Evolutionary conservation across 2,888 invertebrate genomes (phyloP).

Genomic region (Pyralis farinalis): DNA sequence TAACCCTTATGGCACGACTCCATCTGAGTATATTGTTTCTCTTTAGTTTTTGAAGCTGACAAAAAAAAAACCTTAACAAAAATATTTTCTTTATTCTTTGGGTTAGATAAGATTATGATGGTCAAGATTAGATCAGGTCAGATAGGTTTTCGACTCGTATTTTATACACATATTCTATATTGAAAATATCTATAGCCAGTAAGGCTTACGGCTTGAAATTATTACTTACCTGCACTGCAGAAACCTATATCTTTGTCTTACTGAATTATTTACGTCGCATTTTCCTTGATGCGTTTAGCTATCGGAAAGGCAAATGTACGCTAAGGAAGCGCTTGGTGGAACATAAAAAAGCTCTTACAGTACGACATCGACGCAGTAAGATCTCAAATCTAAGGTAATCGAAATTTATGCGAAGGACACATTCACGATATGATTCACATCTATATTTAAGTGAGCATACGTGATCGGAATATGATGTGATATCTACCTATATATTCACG

Average conservation of each 20-base stretch:
- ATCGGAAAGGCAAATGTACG: constrained; percentile 41
- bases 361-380: constrained; percentile 9
- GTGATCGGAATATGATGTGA: constrained; percentile 1
- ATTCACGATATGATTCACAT: constrained; percentile 2
- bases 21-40: no score
- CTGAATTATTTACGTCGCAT: constrained; percentile 46
- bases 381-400: constrained; percentile 7
- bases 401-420: constrained; percentile 3
- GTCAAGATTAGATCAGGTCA: no score
- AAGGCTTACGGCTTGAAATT: no score
- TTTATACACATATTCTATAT: no score
- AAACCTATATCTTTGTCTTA: background rate
- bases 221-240: background rate
- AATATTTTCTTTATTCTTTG: no score
- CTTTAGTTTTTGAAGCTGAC: no score
- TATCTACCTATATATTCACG: no score
- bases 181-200: no score
- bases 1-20: no score
- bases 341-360: constrained; percentile 50
- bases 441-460: constrained; percentile 1
- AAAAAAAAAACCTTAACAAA: no score
- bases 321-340: constrained; percentile 32
- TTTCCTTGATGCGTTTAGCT: constrained; percentile 51
- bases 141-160: no score
- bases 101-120: no score